Evolutionary conservation across 2,797 vertebrate genomes (phyloP).

Genomic region (Ambastaia sidthimunki): DNA sequence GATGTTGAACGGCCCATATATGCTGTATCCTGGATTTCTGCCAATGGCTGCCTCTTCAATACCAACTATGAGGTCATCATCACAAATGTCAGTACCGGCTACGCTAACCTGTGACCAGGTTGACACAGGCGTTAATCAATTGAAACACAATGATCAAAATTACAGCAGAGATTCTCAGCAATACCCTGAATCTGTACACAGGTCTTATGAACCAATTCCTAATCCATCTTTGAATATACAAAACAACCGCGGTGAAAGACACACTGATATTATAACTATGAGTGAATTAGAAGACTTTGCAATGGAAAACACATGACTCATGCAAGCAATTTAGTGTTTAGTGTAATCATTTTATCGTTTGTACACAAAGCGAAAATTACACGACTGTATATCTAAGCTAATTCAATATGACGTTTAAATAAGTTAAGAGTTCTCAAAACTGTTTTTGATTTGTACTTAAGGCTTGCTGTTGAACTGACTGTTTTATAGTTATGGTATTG

Average conservation of each 20-base stretch:
- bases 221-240: conserved; percentile 64
- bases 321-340: conserved; percentile 53
- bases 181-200: conserved; percentile 64
- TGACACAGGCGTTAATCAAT: conserved; percentile 55
- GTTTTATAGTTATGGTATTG: conserved; percentile 54
- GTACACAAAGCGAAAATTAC: conserved; percentile 4
- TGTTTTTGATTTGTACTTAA: conserved; percentile 53
- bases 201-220: conserved; percentile 62
- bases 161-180: conserved; percentile 61
- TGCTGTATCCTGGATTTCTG: conserved; percentile 78
- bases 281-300: conserved; percentile 90
- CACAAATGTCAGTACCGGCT: conserved; percentile 76
- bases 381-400: conserved; percentile 66
- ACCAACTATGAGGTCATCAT: conserved; percentile 75
- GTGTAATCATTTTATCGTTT: conserved; percentile 18
- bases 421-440: conserved; percentile 55
- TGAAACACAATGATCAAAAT: conserved; percentile 56
- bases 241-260: conserved; percentile 66
- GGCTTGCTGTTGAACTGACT: conserved; percentile 65
- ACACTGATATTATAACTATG: conserved; percentile 81
- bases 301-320: conserved; percentile 82
- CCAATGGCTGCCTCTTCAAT: conserved; percentile 77
- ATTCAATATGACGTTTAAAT: conserved; percentile 55
- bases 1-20: conserved; percentile 70
- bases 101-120: conserved; percentile 63